Evolutionary conservation across 2,113 vertebrate species (phyloP), one percentile per base, ranked within the genome.

Genomic region (Hipposideros armiger): DNA sequence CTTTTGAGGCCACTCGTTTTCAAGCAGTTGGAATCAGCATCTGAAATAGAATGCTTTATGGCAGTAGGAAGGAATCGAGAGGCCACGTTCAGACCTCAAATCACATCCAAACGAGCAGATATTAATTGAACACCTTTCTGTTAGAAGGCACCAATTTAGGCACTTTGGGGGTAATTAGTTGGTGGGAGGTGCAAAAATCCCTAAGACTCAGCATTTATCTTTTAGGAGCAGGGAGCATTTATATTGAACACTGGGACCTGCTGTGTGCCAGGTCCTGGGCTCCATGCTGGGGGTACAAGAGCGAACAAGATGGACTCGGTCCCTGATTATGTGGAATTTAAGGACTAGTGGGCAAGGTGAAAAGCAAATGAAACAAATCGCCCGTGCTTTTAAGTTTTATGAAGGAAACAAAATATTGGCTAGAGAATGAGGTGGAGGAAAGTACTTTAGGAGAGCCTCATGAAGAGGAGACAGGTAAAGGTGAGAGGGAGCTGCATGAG

Each of bases 1-100:
- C 56, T 87, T 50, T 95, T 97, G 84, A 96, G 78, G 92, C 95
- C 93, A n/a, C 85, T 89, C 20, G 94, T 87, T 92, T 84, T 98
- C 91, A 97, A 30, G 82, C 97, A 95, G 36, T 69, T 88, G 54
- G 97, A 96, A 8, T 97, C 97, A 7, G 87, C 11, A 70, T 74
- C 96, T 97, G 97, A 93, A 94, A 96, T 4, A 84, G 77, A 97
- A 74, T 16, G 32, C 72, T 24, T 22, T 45, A 26, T 3, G 77
- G 36, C 50, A 26, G 52, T 36, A 74, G 83, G 52, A 77, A 30
- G 76, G 47, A 20, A 0, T 20, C 11, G 3, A 28, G n/a, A 50
- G 45, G 70, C 20, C 36, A 16, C n/a, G 0, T 7, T 17, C 15
- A 7, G 76, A 36, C 84, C 74, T 83, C 40, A 14, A 5, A 11